phyloP scores from a whole-genome alignment of 2,888 invertebrate genomes.

The Himalopsyche kuldschensis region DNA sequence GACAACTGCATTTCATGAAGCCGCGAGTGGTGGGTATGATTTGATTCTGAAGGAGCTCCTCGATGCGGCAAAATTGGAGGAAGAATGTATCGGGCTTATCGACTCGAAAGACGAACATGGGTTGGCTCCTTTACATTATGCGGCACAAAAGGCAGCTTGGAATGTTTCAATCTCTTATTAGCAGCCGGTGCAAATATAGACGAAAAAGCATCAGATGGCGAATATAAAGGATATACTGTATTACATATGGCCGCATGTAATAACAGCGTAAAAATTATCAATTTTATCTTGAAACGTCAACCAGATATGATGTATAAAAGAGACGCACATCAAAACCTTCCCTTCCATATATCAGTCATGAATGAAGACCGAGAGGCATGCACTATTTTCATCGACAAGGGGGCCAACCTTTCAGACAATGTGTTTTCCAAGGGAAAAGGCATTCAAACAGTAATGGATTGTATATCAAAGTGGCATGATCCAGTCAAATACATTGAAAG shows the following conservation, averaged over 20 bases:
- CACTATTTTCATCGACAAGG: not conserved
- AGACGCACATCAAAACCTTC: not conserved
- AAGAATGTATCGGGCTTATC: not conserved
- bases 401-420: not conserved
- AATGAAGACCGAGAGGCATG: not conserved
- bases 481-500: not conserved
- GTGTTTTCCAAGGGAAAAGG: not conserved
- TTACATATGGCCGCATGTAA: not conserved
- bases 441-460: not conserved
- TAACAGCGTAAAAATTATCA: not conserved
- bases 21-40: not conserved
- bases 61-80: not conserved
- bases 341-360: not conserved
- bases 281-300: not conserved
- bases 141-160: not conserved
- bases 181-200: not conserved
- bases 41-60: not conserved
- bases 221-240: not conserved
- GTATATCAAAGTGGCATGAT: not conserved
- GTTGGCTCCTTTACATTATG: not conserved
- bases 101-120: not conserved
- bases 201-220: not conserved
- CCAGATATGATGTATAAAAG: not conserved
- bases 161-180: not conserved
- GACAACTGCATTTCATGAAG: not conserved